phyloP scores from a whole-genome alignment of 2,888 invertebrate genomes.

The Cheilosia vernalis region DNA sequence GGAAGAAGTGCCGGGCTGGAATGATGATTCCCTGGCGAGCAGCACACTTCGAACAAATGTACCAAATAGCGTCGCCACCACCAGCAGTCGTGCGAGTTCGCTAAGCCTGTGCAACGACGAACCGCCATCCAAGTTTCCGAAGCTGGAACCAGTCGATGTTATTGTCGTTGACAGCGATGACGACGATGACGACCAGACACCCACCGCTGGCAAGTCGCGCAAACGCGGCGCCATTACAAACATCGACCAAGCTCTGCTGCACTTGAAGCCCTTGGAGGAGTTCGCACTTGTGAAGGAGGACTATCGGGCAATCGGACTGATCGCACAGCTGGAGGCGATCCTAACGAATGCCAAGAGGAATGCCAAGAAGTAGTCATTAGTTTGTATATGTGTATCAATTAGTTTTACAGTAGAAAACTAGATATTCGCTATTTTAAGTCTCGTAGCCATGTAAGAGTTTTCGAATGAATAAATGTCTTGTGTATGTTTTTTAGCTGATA shows the following conservation, averaged over 20 bases:
- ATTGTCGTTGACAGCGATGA: conserved; percentile 63
- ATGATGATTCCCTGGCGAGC: conserved; percentile 55
- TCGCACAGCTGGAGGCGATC: conserved; percentile 80
- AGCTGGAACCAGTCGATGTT: conserved; percentile 59
- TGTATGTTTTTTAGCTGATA: neutral
- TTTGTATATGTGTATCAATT: neutral
- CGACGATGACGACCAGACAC: conserved; percentile 26
- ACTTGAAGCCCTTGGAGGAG: conserved; percentile 81
- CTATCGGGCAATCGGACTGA: conserved; percentile 81
- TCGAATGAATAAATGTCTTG: neutral
- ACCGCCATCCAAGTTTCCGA: conserved; percentile 37
- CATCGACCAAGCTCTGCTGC: conserved; percentile 78
- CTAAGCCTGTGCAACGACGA: conserved; percentile 26
- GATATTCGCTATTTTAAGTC: neutral
- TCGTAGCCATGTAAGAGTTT: conserved; percentile 7
- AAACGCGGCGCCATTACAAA: conserved; percentile 15
- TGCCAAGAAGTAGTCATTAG: conserved; percentile 36
- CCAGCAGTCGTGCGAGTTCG: conserved; percentile 31
- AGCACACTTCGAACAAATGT: conserved; percentile 23
- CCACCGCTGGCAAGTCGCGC: conserved; percentile 1
- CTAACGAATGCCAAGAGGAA: conserved; percentile 26
- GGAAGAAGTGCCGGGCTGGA: conserved; percentile 7
- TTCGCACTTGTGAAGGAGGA: conserved; percentile 81
- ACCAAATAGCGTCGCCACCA: conserved; percentile 36
- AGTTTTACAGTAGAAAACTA: neutral